Evolutionary conservation across 2,888 invertebrate genomes (phyloP), one percentile per base, ranked within the genome.

Genomic region (Epinotia nisella): DNA sequence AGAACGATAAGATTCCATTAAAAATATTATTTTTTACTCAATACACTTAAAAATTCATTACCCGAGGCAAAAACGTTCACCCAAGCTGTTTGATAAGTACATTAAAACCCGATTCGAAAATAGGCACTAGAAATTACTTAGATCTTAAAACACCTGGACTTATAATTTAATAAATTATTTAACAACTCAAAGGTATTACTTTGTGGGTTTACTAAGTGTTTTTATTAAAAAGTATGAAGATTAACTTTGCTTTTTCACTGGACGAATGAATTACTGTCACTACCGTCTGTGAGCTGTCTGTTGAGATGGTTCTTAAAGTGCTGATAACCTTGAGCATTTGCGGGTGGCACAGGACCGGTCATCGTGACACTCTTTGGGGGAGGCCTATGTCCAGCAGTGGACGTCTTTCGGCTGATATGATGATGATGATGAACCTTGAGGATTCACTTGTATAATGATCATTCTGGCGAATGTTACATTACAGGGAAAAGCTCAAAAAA

Each of bases 181-280:
- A 56, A 59, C n/a, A 59, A 29, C 29, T 35, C 58, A 17, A 35
- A 59, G 35, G 35, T 29, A n/a, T 15, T 9, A 58, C n/a, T 21
- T 21, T 29, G 15, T n/a, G n/a, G 15, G 15, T 9, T 3, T 2
- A 7, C 24, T 2, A 21, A 7, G 15, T 21, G 7, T 17, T 59
- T 59, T 17, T 17, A 59, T 59, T 35, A 35, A 59, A 58, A 59
- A 59, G 35, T 35, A 2, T 58, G n/a, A 35, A n/a, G 58, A 58
- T 58, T 35, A 24, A 35, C 35, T 35, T 58, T 45, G 45, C 45
- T 45, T 45, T 45, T 45, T 59, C 13, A n/a, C n/a, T 5, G n/a
- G 35, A 35, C 3, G 24, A 56, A 56, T 24, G 15, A 56, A 56
- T 56, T 56, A 15, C 13, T 4, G n/a, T n/a, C n/a, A 35, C 1